A percentile compares a stretch with the other conserved stretches of the same genome.
phyloP scores from a whole-genome alignment of 2,888 invertebrate genomes.

The Apocheima hispidaria region DNA sequence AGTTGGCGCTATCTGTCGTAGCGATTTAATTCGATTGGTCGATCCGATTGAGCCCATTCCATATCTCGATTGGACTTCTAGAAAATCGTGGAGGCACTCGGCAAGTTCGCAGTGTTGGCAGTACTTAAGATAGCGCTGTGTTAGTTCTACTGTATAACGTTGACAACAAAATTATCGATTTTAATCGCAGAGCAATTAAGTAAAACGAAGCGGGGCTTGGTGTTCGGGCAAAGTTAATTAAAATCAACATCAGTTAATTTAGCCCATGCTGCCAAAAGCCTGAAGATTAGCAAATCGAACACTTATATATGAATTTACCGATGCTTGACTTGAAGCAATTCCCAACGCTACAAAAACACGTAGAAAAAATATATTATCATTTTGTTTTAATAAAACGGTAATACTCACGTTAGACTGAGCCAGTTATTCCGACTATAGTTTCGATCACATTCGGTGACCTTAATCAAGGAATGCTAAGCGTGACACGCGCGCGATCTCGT shows the following conservation, averaged over 20 bases:
- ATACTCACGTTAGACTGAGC: too few relatives aligned
- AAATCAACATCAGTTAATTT: neutral
- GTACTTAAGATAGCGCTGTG: constrained; percentile 13
- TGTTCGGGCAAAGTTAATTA: neutral
- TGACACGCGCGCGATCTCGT: too few relatives aligned
- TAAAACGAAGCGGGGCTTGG: neutral
- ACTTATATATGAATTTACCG: too few relatives aligned
- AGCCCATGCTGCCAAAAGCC: neutral
- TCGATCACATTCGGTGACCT: too few relatives aligned
- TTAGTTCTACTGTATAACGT: neutral
- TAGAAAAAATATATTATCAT: too few relatives aligned
- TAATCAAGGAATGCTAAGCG: too few relatives aligned
- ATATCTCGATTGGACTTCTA: constrained; percentile 59
- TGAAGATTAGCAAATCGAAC: too few relatives aligned
- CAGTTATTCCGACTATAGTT: too few relatives aligned
- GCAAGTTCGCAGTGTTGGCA: constrained; percentile 12
- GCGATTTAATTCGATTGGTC: constrained; percentile 62
- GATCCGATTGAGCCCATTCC: constrained; percentile 69
- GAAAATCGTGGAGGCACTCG: constrained; percentile 30
- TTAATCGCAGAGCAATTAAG: constrained; percentile 1
- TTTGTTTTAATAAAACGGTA: too few relatives aligned
- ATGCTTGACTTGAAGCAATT: too few relatives aligned
- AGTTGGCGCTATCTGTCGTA: constrained; percentile 46
- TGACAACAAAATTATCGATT: constrained; percentile 2
- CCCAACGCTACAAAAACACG: too few relatives aligned